Base-by-base conservation (phyloP, 2,113 vertebrate species). In the Neolamprologus brichardi region DNA sequence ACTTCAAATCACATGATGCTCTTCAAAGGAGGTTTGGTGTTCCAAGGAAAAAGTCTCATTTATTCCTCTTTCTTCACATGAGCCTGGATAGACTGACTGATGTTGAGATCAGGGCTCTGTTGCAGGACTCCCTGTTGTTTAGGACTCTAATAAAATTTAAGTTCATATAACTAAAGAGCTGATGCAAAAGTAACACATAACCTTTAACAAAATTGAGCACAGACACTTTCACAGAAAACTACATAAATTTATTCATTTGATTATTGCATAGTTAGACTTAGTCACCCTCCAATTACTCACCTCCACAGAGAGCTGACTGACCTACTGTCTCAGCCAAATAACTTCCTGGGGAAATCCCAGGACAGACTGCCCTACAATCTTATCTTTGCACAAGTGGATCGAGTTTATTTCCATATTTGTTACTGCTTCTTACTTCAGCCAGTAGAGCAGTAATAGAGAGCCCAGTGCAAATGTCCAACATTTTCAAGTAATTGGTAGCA, bases 61-160 rank as follows among this genome's bases (percentile, higher is more conserved):
- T 77, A 77, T 49, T 49, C 10, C 9, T 0, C 3, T 77, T 18
- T 77, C 23, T 75, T 49, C 23, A 46, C 20, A 28, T 8, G 15
- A 49, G 0, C 41, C 15, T 77, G 25, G 15, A 49, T 17, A 44
- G 5, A 72, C 67, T 44, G 67, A 14, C 4, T 72, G 67, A 49
- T 1, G 25, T 5, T 77, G 70, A 0, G 15, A 77, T 77, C 41
- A 5, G 41, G 4, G 70, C 15, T 49, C 4, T 0, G 41, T 49
- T 49, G 70, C 41, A 28, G 15, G 70, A 77, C 70, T 77, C 41
- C 70, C 25, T 77, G 23, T 30, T 30, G 25, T 49, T 77, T 30
- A 49, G 17, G 23, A 49, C 15, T 30, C 15, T 12, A 30, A 28
- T 30, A 6, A 30, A 30, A 30, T 6, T 30, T 30, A 30, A 30